phyloP scores from a whole-genome alignment of 1,140 invertebrate species.

The Anastatus disparis region DNA sequence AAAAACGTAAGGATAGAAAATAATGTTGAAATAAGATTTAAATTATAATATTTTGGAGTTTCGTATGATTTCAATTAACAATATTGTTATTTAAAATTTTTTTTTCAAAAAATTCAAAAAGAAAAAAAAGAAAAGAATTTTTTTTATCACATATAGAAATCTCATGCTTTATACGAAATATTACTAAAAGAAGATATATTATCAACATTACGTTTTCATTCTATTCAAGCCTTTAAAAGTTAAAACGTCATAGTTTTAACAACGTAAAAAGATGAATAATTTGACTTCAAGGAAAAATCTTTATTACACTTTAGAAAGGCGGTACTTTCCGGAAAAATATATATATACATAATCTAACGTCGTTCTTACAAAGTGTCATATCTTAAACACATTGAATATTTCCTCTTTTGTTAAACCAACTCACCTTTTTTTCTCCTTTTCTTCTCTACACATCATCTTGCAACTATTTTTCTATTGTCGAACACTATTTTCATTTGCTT shows the following conservation, averaged over 20 bases:
- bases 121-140: too few species aligned
- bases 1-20: not conserved
- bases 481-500: not conserved
- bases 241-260: too few species aligned
- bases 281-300: constrained; percentile 16
- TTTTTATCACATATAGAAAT: too few species aligned
- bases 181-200: too few species aligned
- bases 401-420: not conserved
- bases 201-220: too few species aligned
- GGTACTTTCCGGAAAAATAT: constrained; percentile 26
- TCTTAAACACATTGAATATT: constrained; percentile 1
- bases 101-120: too few species aligned
- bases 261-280: constrained; percentile 13
- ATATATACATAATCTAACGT: too few species aligned
- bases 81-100: too few species aligned
- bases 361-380: not conserved
- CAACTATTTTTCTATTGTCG: not conserved
- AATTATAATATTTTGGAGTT: constrained; percentile 15
- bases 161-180: too few species aligned
- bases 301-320: constrained; percentile 9
- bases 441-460: not conserved
- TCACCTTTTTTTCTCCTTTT: not conserved
- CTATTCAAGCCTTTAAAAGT: too few species aligned
- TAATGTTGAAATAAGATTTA: constrained; percentile 9
- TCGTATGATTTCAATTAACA: too few species aligned